Base-by-base conservation (phyloP, 2,888 invertebrate genomes). In the Nymphalis urticae region DNA sequence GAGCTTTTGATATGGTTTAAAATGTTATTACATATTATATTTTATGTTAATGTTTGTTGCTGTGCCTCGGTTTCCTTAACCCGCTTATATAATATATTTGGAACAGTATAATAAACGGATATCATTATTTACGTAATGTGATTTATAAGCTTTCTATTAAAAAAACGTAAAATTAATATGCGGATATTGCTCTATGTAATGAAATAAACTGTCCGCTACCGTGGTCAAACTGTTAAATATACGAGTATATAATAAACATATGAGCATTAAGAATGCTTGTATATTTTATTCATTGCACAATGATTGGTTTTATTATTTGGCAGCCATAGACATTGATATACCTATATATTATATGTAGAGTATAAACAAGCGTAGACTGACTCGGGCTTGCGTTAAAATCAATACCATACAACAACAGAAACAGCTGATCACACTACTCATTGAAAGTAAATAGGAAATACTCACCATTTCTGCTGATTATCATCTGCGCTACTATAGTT, bases 401-500 rank as follows among this genome's bases (percentile, higher is more conserved):
- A 85, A 91, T 89, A 88, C 76, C 73, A 80, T 73, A 79, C 72
- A 77, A 84, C 76, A 85, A 85, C 83, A 85, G 72, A 75, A 85
- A 82, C 86, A 86, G 86, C 86, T 86, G 85, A 83, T 85, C 74
- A 68, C 59, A 50, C 56, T 56, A 32, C 27, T 32, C 47, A 48
- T 68, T 64, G 60, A 47, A 67, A 54, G 70, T 71, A 73, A 68
- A 73, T 65, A 68, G 61, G 64, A 69, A 69, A 75, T 77, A 92
- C 92, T 93, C 79, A 92, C 92, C 92, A 91, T 77, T 90, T 90
- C 74, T 82, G 86, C 73, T 87, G 84, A 76, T 78, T 83, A 77
- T 85, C 88, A 68, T 87, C 90, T 50, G 86, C 72, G 80, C 87
- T 92, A 86, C 87, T 90, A 88, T 76, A 92, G 84, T 90, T 92